Conservation (phyloP, 2,888 invertebrate genomes). For the Amiota mariae region DNA sequence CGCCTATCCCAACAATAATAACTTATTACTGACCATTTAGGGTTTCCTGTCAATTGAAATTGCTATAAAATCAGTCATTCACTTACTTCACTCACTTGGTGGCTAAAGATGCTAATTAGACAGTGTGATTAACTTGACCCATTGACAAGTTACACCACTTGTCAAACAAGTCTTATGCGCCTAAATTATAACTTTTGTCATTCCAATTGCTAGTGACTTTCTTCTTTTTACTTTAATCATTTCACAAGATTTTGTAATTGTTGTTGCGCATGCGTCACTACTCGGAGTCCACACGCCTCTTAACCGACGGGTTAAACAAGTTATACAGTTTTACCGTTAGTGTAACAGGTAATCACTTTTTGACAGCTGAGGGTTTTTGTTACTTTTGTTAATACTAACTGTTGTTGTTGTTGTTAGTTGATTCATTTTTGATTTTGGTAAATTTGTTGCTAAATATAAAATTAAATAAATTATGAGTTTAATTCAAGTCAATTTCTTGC, state of each 20-base stretch:
- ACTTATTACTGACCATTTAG: no score
- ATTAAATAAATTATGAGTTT: conserved; percentile 10
- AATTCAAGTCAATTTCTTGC: background rate
- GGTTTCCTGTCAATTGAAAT: conserved; percentile 2
- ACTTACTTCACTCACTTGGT: background rate
- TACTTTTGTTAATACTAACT: background rate
- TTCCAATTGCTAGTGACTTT: background rate
- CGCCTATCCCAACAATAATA: conserved; percentile 13
- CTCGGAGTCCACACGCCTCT: background rate
- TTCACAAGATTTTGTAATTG: conserved; percentile 19
- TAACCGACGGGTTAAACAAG: background rate
- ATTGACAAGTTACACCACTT: background rate
- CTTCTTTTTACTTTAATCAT: background rate
- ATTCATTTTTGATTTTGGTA: background rate
- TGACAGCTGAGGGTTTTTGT: conserved; percentile 24
- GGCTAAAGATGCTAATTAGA: conserved; percentile 17
- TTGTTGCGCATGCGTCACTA: conserved; percentile 9
- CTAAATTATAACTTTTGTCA: no score
- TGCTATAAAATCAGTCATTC: background rate
- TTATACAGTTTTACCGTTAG: conserved; percentile 16
- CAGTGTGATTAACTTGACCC: conserved; percentile 11
- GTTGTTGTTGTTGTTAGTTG: background rate
- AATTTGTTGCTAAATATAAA: conserved; percentile 22
- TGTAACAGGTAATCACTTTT: conserved; percentile 20
- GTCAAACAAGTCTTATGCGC: no score